Percentiles rank a stretch among this genome's conserved stretches.
Conservation (phyloP, 2,113 vertebrate genomes). For the Ceratotherium simum region DNA sequence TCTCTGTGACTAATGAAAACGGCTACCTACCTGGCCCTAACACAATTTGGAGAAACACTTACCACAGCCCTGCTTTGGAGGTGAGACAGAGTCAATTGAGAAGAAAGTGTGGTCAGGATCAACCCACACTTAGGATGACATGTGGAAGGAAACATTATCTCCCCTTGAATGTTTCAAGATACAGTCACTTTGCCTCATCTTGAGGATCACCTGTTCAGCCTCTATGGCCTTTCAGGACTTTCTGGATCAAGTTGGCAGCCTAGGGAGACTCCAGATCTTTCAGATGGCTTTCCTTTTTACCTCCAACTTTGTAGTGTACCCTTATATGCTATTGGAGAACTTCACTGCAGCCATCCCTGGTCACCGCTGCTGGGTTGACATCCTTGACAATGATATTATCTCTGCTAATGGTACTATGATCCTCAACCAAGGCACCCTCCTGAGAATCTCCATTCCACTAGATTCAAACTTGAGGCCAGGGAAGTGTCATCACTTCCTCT, state of each 20-base stretch:
- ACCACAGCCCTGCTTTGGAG: not conserved
- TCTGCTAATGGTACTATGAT: fast-evolving
- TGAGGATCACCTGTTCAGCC: not conserved
- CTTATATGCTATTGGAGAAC: conserved; percentile 63
- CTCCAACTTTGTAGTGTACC: not conserved
- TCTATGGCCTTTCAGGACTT: conserved; percentile 60
- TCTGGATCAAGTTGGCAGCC: conserved; percentile 46
- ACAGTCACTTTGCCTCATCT: not conserved
- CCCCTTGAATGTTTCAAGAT: not conserved
- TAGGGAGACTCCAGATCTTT: conserved; percentile 69
- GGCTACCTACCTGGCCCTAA: not conserved
- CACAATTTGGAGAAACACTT: too few relatives aligned
- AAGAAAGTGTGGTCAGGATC: not conserved
- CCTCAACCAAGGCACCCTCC: not conserved
- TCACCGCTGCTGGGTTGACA: conserved; percentile 87
- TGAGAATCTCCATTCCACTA: conserved; percentile 55
- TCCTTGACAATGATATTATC: not conserved
- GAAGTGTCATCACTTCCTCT: not conserved
- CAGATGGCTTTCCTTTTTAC: not conserved
- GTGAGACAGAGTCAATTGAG: not conserved
- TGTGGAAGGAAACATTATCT: not conserved
- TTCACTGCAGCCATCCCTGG: conserved; percentile 84
- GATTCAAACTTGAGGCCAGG: conserved; percentile 43
- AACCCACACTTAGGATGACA: not conserved
- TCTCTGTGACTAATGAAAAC: not conserved